A percentile compares a stretch with the other conserved stretches of the same genome.
Conservation (phyloP, 2,113 vertebrate genomes). For the Paramormyrops kingsleyae region DNA sequence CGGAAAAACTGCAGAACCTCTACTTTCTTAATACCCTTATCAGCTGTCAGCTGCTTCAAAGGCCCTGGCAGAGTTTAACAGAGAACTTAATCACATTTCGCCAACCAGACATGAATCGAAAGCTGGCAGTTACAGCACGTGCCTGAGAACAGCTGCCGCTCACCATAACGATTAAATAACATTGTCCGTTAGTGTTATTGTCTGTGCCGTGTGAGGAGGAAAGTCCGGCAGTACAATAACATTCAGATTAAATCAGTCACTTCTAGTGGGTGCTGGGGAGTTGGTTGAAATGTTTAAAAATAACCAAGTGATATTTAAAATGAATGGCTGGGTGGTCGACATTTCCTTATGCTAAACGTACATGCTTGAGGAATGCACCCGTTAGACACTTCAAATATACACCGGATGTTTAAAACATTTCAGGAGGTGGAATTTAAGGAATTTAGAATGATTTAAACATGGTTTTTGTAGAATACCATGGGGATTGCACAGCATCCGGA, state of each 20-base stretch:
- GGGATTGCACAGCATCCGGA: not conserved
- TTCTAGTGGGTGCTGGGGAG: not conserved
- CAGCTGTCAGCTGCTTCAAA: slow-evolving; percentile 25
- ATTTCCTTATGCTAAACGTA: not conserved
- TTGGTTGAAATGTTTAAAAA: not conserved
- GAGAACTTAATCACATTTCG: slow-evolving; percentile 35
- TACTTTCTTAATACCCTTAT: slow-evolving; percentile 25
- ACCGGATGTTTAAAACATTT: not conserved
- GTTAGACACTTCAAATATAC: not conserved
- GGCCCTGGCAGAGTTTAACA: slow-evolving; percentile 16
- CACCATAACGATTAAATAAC: not conserved
- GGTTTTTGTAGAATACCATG: not conserved
- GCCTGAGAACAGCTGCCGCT: slow-evolving; percentile 12
- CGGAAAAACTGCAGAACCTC: slow-evolving; percentile 19
- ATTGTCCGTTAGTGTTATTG: not conserved
- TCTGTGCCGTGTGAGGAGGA: not conserved
- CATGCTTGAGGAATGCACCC: not conserved
- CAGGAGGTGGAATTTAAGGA: not conserved
- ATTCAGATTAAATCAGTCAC: not conserved
- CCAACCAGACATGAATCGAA: slow-evolving; percentile 23
- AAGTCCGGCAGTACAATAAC: not conserved
- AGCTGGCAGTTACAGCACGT: slow-evolving; percentile 12
- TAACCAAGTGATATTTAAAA: not conserved
- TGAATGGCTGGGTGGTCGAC: not conserved
- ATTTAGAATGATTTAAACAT: not conserved